Evolutionary conservation across 92 coral and sea anemone genomes (phyloP).

Genomic region (Isaurus tuberculatus): DNA sequence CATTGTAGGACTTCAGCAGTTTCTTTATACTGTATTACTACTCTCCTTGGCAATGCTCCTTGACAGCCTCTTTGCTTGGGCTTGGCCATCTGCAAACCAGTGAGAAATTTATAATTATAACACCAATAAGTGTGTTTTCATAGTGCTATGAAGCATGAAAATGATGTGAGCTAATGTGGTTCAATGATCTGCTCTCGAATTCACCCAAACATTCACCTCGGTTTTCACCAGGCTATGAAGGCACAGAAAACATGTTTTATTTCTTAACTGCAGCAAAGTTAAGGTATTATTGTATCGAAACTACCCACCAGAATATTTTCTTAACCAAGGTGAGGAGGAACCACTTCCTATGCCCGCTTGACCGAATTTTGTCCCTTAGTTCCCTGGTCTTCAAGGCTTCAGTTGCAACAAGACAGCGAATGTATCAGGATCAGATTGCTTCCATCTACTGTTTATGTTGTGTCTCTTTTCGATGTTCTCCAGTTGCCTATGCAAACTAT

Average conservation of each 20-base stretch:
- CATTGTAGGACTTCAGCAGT: constrained; percentile 56
- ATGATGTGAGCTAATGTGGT: too few species aligned
- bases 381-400: constrained; percentile 28
- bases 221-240: too few species aligned
- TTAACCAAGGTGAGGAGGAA: constrained; percentile 22
- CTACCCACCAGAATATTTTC: constrained; percentile 21
- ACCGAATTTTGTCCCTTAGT: not conserved
- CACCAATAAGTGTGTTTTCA: too few species aligned
- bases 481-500: constrained; percentile 21
- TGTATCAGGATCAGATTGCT: not conserved
- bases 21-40: constrained; percentile 49
- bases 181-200: too few species aligned
- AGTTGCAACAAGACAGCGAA: constrained; percentile 26
- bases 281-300: not conserved
- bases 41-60: constrained; percentile 64
- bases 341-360: constrained; percentile 28
- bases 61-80: constrained; percentile 62
- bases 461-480: constrained; percentile 18
- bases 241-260: too few species aligned
- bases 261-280: not conserved
- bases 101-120: too few species aligned
- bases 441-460: constrained; percentile 10
- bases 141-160: too few species aligned
- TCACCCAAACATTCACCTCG: too few species aligned
- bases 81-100: constrained; percentile 66